Base-by-base conservation (phyloP, 2,113 vertebrate genomes). In the Paraplagusia blochii region DNA sequence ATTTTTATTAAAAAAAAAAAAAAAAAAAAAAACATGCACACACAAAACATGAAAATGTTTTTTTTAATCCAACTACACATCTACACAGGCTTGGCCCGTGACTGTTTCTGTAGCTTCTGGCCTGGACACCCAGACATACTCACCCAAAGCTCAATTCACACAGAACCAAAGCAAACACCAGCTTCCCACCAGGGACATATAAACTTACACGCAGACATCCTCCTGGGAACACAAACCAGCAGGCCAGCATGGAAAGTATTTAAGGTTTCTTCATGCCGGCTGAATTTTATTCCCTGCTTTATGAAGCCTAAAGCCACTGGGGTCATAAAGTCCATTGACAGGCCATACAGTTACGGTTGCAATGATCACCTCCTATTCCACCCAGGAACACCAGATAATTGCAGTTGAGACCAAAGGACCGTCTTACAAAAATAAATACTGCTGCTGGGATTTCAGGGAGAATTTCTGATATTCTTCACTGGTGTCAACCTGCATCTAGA, bases 91-190 rank as follows among this genome's bases (percentile, higher is more conserved):
- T 58, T 43, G 45, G 42, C 34, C 11, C 7, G 2, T 11, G 63
- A 34, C 43, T 39, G 49, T 69, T 66, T 53, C 53, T 63, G 60
- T 22, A 42, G 44, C 53, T 52, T 17, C 59, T 63, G 46, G 46
- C 36, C 65, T 36, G n/a, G 61, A 68, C 72, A 74, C 42, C 45
- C 14, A 16, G 38, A 69, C 76, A 69, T 63, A 66, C 54, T 69
- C 71, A 74, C 60, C 66, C 68, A 52, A 18, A 69, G 47, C 8
- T 9, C 48, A 74, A 66, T 58, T 68, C 78, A 75, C 47, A 69
- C 51, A 18, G 74, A 87, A 79, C 74, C 53, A 80, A 83, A 82
- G 77, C 80, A 85, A 85, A 84, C 83, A 84, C 34, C 66, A 71
- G 57, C 61, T 49, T 74, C 62, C 72, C 81, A 66, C 18, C 17